Base-by-base conservation (phyloP, 2,888 invertebrate genomes). In the Antheraea assamensis region DNA sequence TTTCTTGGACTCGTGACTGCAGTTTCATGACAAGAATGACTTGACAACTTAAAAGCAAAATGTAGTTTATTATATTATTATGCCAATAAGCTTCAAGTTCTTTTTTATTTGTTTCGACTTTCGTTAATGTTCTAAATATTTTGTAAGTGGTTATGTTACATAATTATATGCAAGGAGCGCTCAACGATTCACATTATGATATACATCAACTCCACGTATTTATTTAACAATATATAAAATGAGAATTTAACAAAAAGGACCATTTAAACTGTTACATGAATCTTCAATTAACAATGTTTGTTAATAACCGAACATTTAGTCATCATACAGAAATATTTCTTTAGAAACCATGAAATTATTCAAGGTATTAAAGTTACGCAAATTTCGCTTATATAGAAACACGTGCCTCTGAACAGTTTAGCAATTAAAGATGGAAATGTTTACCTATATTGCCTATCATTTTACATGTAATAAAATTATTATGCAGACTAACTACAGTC, bases 41-140 rank as follows among this genome's bases (percentile, higher is more conserved):
- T 58, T 61, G 24, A 61, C 24, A 17, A 27, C 27, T 13, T n/a
- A 61, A 61, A 27, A 64, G 17, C 4, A 30, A 15, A 64, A 64
- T 64, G 61, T 64, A 15, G 30, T 64, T 64, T 30, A 64, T 30
- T n/a, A 24, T 58, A 58, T 58, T 24, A 24, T 13, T n/a, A 58
- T 17, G 30, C 61, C 17, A 64, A 30, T 27, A 64, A 86, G 30
- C 17, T 4, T 64, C 30, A 30, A 61, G 27, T n/a, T n/a, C 61
- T 61, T 27, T 3, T 30, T 30, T 4, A 30, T 64, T 64, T 64
- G 30, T 64, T 13, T 64, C 5, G n/a, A n/a, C n/a, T 30, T 64
- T 58, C 58, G 10, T 58, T 58, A n/a, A 58, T 58, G 24, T 58
- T 24, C 58, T 64, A 30, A 64, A 30, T 64, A 30, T 64, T 64